Conservation (phyloP, 2,888 invertebrate species). For the Megastigmus dorsalis region DNA sequence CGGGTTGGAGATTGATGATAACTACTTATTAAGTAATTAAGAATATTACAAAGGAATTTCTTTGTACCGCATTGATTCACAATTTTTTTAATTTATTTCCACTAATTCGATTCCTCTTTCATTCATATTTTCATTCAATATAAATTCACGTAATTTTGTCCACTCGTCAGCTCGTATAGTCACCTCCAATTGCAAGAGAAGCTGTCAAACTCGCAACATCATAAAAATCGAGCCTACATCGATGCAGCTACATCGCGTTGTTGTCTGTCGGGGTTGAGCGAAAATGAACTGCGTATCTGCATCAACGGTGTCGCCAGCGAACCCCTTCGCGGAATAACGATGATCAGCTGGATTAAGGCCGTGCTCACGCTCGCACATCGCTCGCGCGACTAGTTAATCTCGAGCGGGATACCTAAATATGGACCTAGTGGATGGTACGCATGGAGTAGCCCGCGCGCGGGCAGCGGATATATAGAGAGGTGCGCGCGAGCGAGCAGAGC, state of each 20-base stretch:
- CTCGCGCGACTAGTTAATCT: constrained; percentile 49
- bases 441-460: background rate
- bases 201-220: too few relatives aligned
- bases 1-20: too few relatives aligned
- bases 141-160: too few relatives aligned
- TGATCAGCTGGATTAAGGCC: constrained; percentile 40
- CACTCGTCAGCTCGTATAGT: too few relatives aligned
- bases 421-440: constrained; percentile 24
- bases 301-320: background rate
- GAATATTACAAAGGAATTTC: too few relatives aligned
- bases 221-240: too few relatives aligned
- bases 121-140: background rate
- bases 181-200: too few relatives aligned
- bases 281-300: constrained; percentile 6
- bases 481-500: background rate
- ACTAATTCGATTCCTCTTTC: too few relatives aligned
- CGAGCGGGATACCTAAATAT: constrained; percentile 49
- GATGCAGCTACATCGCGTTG: background rate
- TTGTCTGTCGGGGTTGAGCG: background rate
- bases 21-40: too few relatives aligned
- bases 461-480: background rate
- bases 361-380: too few relatives aligned
- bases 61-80: too few relatives aligned
- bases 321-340: constrained; percentile 42
- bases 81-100: too few relatives aligned